Conservation (phyloP, 1,140 invertebrate species). For the Papilio polyxenes region DNA sequence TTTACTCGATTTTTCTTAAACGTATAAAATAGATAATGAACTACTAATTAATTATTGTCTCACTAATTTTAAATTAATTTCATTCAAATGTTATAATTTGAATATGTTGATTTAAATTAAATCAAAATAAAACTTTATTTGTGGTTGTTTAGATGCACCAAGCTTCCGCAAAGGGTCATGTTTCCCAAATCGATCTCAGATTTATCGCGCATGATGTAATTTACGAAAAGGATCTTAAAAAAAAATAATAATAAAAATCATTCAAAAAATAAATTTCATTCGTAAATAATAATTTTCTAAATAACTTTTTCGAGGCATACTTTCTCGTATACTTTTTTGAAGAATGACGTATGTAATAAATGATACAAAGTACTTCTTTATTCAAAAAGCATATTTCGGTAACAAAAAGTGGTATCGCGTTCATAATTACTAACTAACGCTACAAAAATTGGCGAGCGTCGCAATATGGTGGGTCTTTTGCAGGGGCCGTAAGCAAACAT, state of each 20-base stretch:
- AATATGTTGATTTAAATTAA: too few species aligned
- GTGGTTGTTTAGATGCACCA: neutral
- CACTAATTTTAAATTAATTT: too few species aligned
- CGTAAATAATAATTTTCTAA: neutral
- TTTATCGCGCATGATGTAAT: neutral
- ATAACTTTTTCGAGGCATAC: neutral
- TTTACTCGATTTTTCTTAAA: neutral
- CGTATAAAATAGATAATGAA: too few species aligned
- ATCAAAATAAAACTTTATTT: neutral
- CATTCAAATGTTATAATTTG: too few species aligned
- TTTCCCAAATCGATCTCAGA: neutral
- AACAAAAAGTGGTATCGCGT: slow-evolving; percentile 50
- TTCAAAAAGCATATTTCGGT: slow-evolving; percentile 43
- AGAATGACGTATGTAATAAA: neutral
- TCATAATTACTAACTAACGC: slow-evolving; percentile 69
- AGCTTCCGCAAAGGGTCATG: neutral
- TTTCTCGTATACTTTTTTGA: neutral
- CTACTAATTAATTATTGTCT: too few species aligned
- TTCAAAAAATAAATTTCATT: too few species aligned
- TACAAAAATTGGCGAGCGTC: slow-evolving; percentile 66
- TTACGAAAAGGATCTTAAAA: neutral
- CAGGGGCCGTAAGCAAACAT: slow-evolving; percentile 64
- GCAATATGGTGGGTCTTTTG: slow-evolving; percentile 59
- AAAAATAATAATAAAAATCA: neutral
- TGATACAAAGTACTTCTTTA: slow-evolving; percentile 19